These are phyloP conservation scores for Cryptophagus acutangulus DNA, from an alignment of 2,888 invertebrate genomes.

Conservation along the genomic window DNA sequence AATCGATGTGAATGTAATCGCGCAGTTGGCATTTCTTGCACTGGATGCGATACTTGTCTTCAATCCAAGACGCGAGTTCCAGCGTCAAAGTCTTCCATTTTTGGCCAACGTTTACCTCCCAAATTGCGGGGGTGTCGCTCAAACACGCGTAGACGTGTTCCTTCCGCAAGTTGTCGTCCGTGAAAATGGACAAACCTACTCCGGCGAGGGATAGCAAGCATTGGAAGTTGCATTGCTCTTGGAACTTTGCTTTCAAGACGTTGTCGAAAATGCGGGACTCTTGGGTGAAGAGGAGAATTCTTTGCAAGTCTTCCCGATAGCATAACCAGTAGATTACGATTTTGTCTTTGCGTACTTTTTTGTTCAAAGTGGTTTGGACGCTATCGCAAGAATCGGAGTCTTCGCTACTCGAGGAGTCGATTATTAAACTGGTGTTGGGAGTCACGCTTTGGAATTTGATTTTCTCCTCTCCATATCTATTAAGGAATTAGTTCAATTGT, in stretches of 20 bases:
- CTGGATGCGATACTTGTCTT: slow-evolving; percentile 69
- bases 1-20: slow-evolving; percentile 74
- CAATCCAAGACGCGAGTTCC: slow-evolving; percentile 75
- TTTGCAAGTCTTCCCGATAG: slow-evolving; percentile 68
- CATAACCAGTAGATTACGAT: slow-evolving; percentile 77
- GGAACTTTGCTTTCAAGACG: slow-evolving; percentile 56
- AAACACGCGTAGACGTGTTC: slow-evolving; percentile 68
- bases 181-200: slow-evolving; percentile 59
- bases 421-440: slow-evolving; percentile 44
- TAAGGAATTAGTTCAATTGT: neutral
- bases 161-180: slow-evolving; percentile 42
- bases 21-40: slow-evolving; percentile 69
- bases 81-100: slow-evolving; percentile 74
- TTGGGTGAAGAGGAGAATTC: slow-evolving; percentile 71
- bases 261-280: slow-evolving; percentile 65
- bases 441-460: slow-evolving; percentile 68
- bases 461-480: slow-evolving; percentile 64
- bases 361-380: slow-evolving; percentile 43
- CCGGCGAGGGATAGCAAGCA: slow-evolving; percentile 65
- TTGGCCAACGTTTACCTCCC: slow-evolving; percentile 77
- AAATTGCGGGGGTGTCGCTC: slow-evolving; percentile 65
- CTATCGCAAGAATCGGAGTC: slow-evolving; percentile 49
- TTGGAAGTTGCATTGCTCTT: slow-evolving; percentile 65
- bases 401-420: slow-evolving; percentile 56
- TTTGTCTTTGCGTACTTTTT: slow-evolving; percentile 68